Evolutionary conservation across 2,888 invertebrate species (phyloP).

Genomic region (Formica aserva): DNA sequence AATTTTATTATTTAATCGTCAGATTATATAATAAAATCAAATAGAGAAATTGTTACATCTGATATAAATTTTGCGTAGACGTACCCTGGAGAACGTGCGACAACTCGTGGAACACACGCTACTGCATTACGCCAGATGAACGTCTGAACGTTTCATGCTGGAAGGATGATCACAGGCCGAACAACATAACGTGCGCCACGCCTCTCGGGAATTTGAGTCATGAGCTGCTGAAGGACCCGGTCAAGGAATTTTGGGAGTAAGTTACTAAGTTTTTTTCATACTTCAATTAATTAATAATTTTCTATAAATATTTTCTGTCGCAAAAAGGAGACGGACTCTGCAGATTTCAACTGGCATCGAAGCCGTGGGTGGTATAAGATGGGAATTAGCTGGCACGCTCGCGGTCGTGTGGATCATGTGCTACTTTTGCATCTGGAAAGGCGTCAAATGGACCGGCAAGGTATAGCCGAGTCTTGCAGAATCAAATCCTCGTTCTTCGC

Average conservation of each 20-base stretch:
- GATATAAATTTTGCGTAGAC: slow-evolving; percentile 86
- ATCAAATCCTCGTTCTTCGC: not conserved
- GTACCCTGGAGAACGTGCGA: slow-evolving; percentile 97
- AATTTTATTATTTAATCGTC: not conserved
- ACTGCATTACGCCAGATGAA: slow-evolving; percentile 96
- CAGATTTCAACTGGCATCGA: slow-evolving; percentile 97
- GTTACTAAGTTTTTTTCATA: slow-evolving; percentile 82
- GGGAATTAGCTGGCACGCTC: slow-evolving; percentile 97
- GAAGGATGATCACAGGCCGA: slow-evolving; percentile 85
- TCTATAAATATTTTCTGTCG: not conserved
- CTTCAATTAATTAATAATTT: not conserved
- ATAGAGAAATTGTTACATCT: not conserved
- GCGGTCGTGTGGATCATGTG: slow-evolving; percentile 97
- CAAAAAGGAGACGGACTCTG: slow-evolving; percentile 94
- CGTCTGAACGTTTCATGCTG: slow-evolving; percentile 91
- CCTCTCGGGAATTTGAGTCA: slow-evolving; percentile 90
- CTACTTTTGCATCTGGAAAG: slow-evolving; percentile 99
- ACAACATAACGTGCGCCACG: slow-evolving; percentile 87
- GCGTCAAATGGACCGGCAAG: slow-evolving; percentile 99
- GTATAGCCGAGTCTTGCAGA: slow-evolving; percentile 84
- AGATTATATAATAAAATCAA: not conserved
- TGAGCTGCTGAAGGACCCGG: slow-evolving; percentile 93
- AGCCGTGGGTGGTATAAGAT: slow-evolving; percentile 94
- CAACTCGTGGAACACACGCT: slow-evolving; percentile 97
- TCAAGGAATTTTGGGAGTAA: slow-evolving; percentile 99